Percentiles rank a stretch among this genome's conserved stretches.
phyloP scores from a whole-genome alignment of 2,797 vertebrate genomes.

The Halcyon smyrnensis region DNA sequence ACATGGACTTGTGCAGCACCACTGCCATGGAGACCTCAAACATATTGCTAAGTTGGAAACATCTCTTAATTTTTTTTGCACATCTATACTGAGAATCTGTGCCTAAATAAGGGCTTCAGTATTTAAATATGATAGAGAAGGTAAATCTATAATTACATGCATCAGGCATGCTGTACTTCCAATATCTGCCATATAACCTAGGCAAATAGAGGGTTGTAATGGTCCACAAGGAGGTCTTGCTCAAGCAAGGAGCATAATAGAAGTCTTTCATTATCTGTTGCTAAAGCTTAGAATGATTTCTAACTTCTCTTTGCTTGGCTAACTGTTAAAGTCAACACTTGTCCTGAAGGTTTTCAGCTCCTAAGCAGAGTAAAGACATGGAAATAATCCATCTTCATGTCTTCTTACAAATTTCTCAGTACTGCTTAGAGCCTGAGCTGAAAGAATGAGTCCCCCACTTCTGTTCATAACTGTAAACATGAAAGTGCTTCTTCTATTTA shows the following conservation, averaged over 20 bases:
- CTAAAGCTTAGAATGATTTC: background rate
- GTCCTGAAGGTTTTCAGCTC: background rate
- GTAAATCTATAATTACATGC: background rate
- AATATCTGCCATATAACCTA: background rate
- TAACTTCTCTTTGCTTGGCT: background rate
- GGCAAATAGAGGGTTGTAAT: background rate
- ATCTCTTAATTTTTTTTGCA: background rate
- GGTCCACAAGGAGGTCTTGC: background rate
- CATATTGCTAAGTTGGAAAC: background rate
- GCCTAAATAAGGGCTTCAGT: background rate
- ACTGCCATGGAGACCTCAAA: background rate
- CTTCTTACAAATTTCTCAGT: background rate
- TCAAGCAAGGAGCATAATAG: background rate
- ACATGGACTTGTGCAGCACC: background rate
- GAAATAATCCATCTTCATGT: background rate
- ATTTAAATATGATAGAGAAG: background rate
- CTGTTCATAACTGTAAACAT: background rate
- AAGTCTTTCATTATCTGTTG: background rate
- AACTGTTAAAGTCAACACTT: background rate
- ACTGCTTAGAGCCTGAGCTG: background rate
- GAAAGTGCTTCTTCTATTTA: background rate
- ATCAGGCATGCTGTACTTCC: background rate
- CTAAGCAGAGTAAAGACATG: background rate
- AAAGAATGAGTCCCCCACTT: background rate
- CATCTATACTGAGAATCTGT: background rate